A percentile compares a stretch with the other conserved stretches of the same genome.
Conservation (phyloP, 35 echinoderm and acorn worm genomes). For the Apostichopus californicus region DNA sequence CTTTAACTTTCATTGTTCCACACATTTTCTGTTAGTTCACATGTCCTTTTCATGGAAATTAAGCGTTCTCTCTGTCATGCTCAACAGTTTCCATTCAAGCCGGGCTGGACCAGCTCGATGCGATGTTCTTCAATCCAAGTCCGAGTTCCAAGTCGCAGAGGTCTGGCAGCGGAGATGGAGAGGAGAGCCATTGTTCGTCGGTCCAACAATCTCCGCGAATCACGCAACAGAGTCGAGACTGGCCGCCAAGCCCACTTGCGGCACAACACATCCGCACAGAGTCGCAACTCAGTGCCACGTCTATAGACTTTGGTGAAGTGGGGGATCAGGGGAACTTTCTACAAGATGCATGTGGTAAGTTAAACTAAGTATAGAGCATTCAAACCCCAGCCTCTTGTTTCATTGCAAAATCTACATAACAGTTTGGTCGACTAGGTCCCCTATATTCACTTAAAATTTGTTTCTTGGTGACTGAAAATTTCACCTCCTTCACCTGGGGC, state of each 20-base stretch:
- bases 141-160: conserved; percentile 54
- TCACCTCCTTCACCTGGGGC: too few species aligned
- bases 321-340: conserved; percentile 30
- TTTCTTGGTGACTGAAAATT: too few species aligned
- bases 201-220: neutral
- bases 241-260: neutral
- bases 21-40: too few species aligned
- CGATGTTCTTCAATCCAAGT: conserved; percentile 54
- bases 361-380: too few species aligned
- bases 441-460: too few species aligned
- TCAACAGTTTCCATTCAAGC: conserved; percentile 19
- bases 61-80: neutral
- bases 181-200: conserved; percentile 35
- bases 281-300: conserved; percentile 12
- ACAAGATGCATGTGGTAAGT: conserved; percentile 45
- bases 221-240: neutral
- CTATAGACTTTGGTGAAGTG: conserved; percentile 14
- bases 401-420: too few species aligned
- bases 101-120: conserved; percentile 49
- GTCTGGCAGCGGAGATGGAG: conserved; percentile 64
- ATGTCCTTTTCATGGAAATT: neutral
- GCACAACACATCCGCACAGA: conserved; percentile 27
- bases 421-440: too few species aligned
- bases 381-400: too few species aligned
- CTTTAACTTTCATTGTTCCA: too few species aligned